Conservation (phyloP, 1,140 invertebrate genomes). For the Drosophila asahinai region DNA sequence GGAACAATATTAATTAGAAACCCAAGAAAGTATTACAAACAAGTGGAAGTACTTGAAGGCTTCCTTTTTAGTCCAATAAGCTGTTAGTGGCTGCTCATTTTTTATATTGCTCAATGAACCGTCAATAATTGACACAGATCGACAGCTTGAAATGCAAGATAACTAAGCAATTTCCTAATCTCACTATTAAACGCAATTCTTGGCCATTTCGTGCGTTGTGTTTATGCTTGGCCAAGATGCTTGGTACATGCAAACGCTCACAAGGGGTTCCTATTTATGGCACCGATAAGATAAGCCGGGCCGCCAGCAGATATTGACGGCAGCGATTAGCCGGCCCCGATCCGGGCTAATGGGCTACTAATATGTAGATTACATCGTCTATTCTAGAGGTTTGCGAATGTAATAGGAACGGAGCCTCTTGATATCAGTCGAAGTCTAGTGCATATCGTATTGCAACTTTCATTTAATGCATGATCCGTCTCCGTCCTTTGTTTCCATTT, state of each 20-base stretch:
- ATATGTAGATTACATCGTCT: background rate
- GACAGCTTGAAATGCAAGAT: slow-evolving; percentile 22
- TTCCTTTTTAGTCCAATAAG: background rate
- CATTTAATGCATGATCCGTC: background rate
- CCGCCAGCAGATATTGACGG: slow-evolving; percentile 5
- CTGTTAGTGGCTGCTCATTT: too few relatives aligned
- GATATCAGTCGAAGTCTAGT: slow-evolving; percentile 15
- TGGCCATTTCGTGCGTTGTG: background rate
- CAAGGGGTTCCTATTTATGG: slow-evolving; percentile 55
- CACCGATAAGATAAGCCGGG: slow-evolving; percentile 30
- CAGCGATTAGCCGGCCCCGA: slow-evolving; percentile 13
- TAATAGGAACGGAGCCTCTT: slow-evolving; percentile 21
- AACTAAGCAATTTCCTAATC: slow-evolving; percentile 9
- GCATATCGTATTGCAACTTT: slow-evolving; percentile 20
- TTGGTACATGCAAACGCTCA: slow-evolving; percentile 20
- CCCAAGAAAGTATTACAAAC: background rate
- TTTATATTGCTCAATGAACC: slow-evolving; percentile 10
- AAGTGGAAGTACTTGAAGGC: background rate
- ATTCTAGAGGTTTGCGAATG: background rate
- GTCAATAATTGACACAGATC: slow-evolving; percentile 3
- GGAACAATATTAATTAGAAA: too few relatives aligned
- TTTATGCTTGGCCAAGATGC: slow-evolving; percentile 28
- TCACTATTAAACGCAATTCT: slow-evolving; percentile 9
- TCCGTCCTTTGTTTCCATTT: slow-evolving; percentile 19
- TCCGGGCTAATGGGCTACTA: background rate